A percentile compares a stretch with the other conserved stretches of the same genome.
phyloP scores from a whole-genome alignment of 2,113 vertebrate species.

The Nothobranchius furzeri region DNA sequence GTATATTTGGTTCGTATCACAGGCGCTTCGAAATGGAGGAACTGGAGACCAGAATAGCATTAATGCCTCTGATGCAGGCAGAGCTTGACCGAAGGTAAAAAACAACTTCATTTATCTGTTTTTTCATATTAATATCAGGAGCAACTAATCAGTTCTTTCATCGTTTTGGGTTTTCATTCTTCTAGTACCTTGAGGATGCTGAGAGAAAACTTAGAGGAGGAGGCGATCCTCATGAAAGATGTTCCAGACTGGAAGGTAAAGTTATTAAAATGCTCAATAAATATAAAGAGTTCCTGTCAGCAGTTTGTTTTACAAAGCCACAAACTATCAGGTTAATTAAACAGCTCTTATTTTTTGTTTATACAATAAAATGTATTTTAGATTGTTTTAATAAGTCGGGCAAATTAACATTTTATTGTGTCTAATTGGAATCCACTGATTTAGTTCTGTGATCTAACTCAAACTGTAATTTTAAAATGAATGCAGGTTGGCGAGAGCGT shows the following conservation, averaged over 20 bases:
- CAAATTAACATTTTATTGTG: too few relatives aligned
- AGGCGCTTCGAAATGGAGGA: constrained; percentile 91
- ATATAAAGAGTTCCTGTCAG: too few relatives aligned
- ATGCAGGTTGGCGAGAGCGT: constrained; percentile 85
- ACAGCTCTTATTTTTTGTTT: too few relatives aligned
- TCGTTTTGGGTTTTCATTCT: not conserved
- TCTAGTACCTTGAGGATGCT: constrained; percentile 81
- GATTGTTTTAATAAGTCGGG: too few relatives aligned
- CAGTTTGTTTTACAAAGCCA: too few relatives aligned
- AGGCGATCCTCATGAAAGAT: constrained; percentile 90
- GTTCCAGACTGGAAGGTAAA: constrained; percentile 92
- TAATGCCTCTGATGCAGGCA: constrained; percentile 89
- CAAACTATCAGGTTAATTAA: too few relatives aligned
- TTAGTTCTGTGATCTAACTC: too few relatives aligned
- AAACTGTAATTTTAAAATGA: not conserved
- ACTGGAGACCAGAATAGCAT: constrained; percentile 85
- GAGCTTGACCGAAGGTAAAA: constrained; percentile 87
- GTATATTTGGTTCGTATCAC: constrained; percentile 7
- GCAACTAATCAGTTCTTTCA: not conserved
- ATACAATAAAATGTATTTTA: too few relatives aligned
- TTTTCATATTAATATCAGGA: too few relatives aligned
- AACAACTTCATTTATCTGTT: not conserved
- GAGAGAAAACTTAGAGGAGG: constrained; percentile 90
- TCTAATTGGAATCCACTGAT: too few relatives aligned
- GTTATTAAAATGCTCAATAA: not conserved